Percentiles rank a stretch among this genome's conserved stretches.
Evolutionary conservation across 2,797 vertebrate species (phyloP).

Genomic region (Euphonia xanthogaster): DNA sequence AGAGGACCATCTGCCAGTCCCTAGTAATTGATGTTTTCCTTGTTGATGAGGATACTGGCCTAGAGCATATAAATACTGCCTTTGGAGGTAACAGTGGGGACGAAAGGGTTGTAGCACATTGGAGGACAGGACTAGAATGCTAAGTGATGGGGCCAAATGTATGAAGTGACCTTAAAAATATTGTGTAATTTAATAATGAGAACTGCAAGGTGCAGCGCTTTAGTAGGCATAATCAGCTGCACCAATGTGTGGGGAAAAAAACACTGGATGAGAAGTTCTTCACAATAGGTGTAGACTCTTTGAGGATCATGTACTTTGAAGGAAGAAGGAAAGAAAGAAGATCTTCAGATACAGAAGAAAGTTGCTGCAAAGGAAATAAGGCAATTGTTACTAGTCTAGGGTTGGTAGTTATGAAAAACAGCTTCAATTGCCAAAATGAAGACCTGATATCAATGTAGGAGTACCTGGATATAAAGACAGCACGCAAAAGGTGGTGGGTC

Average conservation of each 20-base stretch:
- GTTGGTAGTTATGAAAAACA: neutral
- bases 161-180: constrained; percentile 6
- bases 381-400: neutral
- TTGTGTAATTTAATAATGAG: neutral
- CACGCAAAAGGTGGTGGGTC: neutral
- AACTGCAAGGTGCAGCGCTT: neutral
- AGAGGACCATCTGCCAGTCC: neutral
- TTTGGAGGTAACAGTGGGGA: neutral
- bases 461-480: neutral
- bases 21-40: neutral
- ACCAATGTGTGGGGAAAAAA: neutral
- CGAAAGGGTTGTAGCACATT: neutral
- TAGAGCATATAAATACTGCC: neutral
- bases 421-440: neutral
- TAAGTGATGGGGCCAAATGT: neutral
- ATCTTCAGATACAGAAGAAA: neutral
- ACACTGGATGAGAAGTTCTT: neutral
- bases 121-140: neutral
- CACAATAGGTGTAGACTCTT: neutral
- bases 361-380: neutral
- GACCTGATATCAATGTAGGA: neutral
- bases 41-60: neutral
- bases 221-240: neutral
- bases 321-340: neutral
- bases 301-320: neutral